A percentile compares a stretch with the other conserved stretches of the same genome.
Evolutionary conservation across 92 coral and sea anemone genomes (phyloP).

Genomic region (Anthopleura xanthogrammica): DNA sequence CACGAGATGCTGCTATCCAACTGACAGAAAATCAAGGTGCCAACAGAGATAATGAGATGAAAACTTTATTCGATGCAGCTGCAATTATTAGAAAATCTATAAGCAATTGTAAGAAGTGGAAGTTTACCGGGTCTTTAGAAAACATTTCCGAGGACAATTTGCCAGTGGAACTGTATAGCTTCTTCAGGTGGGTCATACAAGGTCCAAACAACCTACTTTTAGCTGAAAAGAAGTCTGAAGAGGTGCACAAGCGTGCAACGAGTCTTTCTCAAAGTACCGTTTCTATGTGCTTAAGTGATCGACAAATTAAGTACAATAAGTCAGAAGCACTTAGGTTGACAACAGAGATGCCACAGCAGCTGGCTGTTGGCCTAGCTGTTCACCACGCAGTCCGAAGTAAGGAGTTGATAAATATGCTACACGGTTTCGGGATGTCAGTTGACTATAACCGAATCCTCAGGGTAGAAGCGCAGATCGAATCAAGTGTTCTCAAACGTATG

Average conservation of each 20-base stretch:
- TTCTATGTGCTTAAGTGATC: slow-evolving; percentile 55
- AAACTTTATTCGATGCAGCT: slow-evolving; percentile 64
- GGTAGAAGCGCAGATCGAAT: slow-evolving; percentile 66
- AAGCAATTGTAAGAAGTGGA: slow-evolving; percentile 65
- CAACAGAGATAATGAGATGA: slow-evolving; percentile 50
- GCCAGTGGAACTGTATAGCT: slow-evolving; percentile 61
- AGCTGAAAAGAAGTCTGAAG: slow-evolving; percentile 1
- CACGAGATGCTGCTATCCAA: slow-evolving; percentile 54
- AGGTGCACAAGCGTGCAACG: slow-evolving; percentile 49
- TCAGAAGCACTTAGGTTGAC: slow-evolving; percentile 34
- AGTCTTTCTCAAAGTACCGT: slow-evolving; percentile 63
- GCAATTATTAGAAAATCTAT: slow-evolving; percentile 55
- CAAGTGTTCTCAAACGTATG: slow-evolving; percentile 51
- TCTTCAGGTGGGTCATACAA: slow-evolving; percentile 66
- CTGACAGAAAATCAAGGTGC: slow-evolving; percentile 46
- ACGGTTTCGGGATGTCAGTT: slow-evolving; percentile 69
- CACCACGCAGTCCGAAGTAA: slow-evolving; percentile 68
- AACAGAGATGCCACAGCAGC: slow-evolving; percentile 69
- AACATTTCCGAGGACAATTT: slow-evolving; percentile 43
- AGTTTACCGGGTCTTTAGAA: slow-evolving; percentile 53
- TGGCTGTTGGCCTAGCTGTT: slow-evolving; percentile 69
- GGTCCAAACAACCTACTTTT: slow-evolving; percentile 49
- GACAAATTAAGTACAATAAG: slow-evolving; percentile 48
- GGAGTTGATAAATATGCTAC: slow-evolving; percentile 52
- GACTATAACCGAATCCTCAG: slow-evolving; percentile 67